Evolutionary conservation across 1,140 invertebrate genomes (phyloP).

Genomic region (Cotesia chilonis): DNA sequence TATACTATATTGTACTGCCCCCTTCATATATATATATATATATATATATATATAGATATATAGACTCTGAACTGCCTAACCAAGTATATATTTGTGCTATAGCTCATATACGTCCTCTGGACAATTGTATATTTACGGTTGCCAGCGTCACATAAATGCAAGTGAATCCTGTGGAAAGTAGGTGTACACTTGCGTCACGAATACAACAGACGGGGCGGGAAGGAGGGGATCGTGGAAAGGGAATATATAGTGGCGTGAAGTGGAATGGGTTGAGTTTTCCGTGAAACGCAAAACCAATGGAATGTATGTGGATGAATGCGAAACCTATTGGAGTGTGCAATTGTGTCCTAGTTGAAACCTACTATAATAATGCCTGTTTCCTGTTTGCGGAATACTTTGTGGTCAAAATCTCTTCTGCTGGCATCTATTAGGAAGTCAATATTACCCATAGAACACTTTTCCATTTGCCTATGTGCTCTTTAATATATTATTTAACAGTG

Average conservation of each 20-base stretch:
- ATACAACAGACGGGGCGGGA: conserved; percentile 9
- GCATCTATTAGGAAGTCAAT: too few species aligned
- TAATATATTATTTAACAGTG: too few species aligned
- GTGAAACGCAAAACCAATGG: conserved; percentile 52
- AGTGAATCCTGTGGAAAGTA: conserved; percentile 29
- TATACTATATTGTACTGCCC: conserved; percentile 14
- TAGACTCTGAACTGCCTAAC: not conserved
- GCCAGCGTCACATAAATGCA: conserved; percentile 34
- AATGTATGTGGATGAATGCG: conserved; percentile 43
- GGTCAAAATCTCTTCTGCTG: conserved; percentile 46
- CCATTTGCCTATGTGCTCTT: too few species aligned
- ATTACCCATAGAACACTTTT: too few species aligned
- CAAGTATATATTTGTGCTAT: conserved; percentile 12
- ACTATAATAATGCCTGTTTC: conserved; percentile 49
- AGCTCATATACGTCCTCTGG: conserved; percentile 20
- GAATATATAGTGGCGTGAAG: conserved; percentile 27
- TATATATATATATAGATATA: conserved; percentile 13
- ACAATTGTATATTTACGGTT: conserved; percentile 42
- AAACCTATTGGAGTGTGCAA: conserved; percentile 49
- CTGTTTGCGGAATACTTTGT: conserved; percentile 56
- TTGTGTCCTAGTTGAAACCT: conserved; percentile 40
- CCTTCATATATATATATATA: conserved; percentile 10
- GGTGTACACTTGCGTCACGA: conserved; percentile 29
- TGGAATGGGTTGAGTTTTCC: conserved; percentile 48
- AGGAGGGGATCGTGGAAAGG: conserved; percentile 23